phyloP scores from a whole-genome alignment of 2,113 vertebrate genomes.

The Onychostoma macrolepis region DNA sequence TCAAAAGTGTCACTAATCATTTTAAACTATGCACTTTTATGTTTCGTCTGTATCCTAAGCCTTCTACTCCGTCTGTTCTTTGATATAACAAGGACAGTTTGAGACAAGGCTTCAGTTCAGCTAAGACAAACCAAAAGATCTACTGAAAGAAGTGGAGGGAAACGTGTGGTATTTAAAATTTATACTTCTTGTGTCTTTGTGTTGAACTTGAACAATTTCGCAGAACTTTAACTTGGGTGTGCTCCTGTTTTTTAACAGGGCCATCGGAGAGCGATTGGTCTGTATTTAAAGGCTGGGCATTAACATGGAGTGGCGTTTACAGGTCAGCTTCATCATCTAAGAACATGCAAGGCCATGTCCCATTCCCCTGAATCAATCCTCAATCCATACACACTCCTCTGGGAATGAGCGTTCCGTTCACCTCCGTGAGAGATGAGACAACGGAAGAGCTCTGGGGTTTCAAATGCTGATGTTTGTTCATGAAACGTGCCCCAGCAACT shows the following conservation, averaged over 20 bases:
- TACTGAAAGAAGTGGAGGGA: slow-evolving; percentile 77
- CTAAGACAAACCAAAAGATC: slow-evolving; percentile 91
- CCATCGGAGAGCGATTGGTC: slow-evolving; percentile 11
- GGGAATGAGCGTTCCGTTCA: slow-evolving; percentile 21
- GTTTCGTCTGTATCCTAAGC: slow-evolving; percentile 86
- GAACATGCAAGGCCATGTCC: slow-evolving; percentile 86
- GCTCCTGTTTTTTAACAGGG: not conserved
- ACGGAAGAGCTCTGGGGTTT: slow-evolving; percentile 20
- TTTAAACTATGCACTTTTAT: slow-evolving; percentile 99
- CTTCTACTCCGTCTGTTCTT: slow-evolving; percentile 86
- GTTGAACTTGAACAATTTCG: slow-evolving; percentile 96
- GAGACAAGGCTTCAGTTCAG: slow-evolving; percentile 92
- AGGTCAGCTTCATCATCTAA: slow-evolving; percentile 81
- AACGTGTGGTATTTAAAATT: slow-evolving; percentile 99
- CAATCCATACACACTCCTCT: slow-evolving; percentile 78
- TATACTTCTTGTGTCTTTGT: slow-evolving; percentile 99
- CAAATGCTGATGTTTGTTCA: slow-evolving; percentile 45
- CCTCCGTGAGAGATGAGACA: slow-evolving; percentile 21
- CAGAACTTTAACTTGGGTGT: slow-evolving; percentile 84
- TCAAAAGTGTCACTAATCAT: slow-evolving; percentile 99
- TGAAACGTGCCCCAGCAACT: slow-evolving; percentile 41
- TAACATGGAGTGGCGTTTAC: slow-evolving; percentile 73
- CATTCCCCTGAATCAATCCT: slow-evolving; percentile 84
- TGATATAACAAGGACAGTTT: slow-evolving; percentile 97
- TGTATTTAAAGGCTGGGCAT: slow-evolving; percentile 53